A percentile compares a stretch with the other conserved stretches of the same genome.
These are phyloP conservation scores for Furnarius figulus DNA, from an alignment of 2,113 vertebrate species.

Conservation along the genomic window DNA sequence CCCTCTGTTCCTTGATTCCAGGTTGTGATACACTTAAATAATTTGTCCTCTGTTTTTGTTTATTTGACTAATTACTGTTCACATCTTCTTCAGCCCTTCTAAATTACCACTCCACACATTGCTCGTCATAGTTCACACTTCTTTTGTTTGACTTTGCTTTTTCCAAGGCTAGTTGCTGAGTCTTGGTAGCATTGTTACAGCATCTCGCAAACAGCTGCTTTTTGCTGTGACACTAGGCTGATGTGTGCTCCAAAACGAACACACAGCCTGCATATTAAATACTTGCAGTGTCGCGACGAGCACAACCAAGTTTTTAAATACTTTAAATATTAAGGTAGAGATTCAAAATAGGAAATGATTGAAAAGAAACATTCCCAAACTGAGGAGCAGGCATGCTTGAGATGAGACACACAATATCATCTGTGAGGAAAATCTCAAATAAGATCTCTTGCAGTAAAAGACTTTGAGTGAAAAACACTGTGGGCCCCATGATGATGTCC, in stretches of 20 bases:
- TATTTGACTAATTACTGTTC: slow-evolving; percentile 1
- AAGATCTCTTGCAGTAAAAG: background rate
- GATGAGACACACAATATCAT: background rate
- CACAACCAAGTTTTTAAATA: background rate
- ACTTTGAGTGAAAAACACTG: background rate
- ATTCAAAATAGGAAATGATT: background rate
- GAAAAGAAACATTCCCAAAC: background rate
- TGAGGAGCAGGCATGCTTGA: background rate
- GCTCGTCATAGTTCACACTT: background rate
- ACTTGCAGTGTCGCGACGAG: background rate
- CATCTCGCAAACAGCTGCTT: background rate
- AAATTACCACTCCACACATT: background rate
- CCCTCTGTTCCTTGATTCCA: background rate
- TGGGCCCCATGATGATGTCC: background rate
- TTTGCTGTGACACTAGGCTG: background rate
- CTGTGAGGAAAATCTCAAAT: background rate
- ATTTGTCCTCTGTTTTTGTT: background rate
- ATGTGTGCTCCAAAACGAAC: background rate
- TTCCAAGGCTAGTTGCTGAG: background rate
- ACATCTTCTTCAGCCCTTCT: background rate
- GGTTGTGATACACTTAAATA: background rate
- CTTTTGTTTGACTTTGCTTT: slow-evolving; percentile 22
- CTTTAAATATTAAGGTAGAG: background rate
- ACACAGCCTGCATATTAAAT: background rate
- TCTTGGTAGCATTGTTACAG: background rate